phyloP scores from a whole-genome alignment of 1,140 invertebrate species.

The Orchestia grillus region DNA sequence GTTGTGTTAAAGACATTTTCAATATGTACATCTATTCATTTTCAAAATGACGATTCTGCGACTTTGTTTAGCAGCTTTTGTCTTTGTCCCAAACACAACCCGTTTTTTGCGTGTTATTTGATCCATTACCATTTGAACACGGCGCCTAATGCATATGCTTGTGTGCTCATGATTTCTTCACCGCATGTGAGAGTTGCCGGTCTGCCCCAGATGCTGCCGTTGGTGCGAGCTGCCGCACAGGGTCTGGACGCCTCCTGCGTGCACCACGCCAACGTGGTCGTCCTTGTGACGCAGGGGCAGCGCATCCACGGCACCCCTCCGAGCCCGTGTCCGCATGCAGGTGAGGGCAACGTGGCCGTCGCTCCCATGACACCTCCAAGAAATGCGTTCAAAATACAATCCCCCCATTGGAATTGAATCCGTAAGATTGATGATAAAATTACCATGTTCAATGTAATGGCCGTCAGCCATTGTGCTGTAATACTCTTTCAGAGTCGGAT shows the following conservation, averaged over 20 bases:
- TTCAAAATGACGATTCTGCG: no score
- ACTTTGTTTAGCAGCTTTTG: no score
- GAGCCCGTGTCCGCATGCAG: not conserved
- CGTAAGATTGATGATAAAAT: not conserved
- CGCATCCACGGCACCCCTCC: not conserved
- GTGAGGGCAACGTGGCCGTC: not conserved
- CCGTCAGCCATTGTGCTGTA: not conserved
- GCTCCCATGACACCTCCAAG: not conserved
- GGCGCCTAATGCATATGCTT: not conserved
- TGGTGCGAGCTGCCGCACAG: not conserved
- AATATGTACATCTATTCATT: no score
- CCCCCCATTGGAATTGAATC: not conserved
- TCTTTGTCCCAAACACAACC: not conserved
- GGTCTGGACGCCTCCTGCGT: not conserved
- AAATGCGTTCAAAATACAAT: not conserved
- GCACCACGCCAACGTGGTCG: not conserved
- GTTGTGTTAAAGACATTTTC: no score
- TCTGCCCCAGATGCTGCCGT: not conserved
- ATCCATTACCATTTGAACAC: not conserved
- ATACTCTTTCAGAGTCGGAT: not conserved
- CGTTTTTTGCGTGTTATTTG: not conserved
- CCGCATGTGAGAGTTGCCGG: not conserved
- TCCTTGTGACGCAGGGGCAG: not conserved
- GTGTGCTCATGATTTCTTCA: not conserved
- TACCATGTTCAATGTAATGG: not conserved